Base-by-base conservation (phyloP, 2,113 vertebrate species). In the Microcebus griseorufus region DNA sequence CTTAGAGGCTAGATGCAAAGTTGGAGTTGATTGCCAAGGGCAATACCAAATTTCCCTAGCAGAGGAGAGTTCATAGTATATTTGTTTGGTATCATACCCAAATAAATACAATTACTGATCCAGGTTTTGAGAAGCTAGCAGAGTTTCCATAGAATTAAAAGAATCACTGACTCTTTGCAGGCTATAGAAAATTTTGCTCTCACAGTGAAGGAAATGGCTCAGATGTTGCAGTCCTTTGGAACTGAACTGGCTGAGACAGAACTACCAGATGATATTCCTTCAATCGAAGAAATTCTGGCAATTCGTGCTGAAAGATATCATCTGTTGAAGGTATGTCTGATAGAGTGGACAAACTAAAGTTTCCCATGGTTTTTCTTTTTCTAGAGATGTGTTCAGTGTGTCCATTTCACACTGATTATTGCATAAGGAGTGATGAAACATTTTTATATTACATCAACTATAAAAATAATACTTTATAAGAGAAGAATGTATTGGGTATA, bases 151-250 rank as follows among this genome's bases (percentile, higher is more conserved):
- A 60, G 1, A 22, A 45, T 76, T 96, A 88, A 98, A 9, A 69
- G 55, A 37, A 0, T 55, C 58, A 0, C 34, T 5, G 2, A 96
- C 87, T 98, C 91, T 92, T 98, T 76, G 11, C 98, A 99, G 99
- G 99, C 99, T 0, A 99, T 99, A n/a, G 99, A 99, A 98, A 99
- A 99, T 82, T 99, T 99, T 98, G 99, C 99, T 0, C 98, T 99
- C 27, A 99, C 99, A 0, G 99, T 99, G 95, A 99, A 99, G 98
- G 99, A 99, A 79, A 99, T 99, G 18, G 99, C 99, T 18, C 99
- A 99, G 98, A 99, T 99, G 99, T 95, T 99, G 55, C 99, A 99
- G 72, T 98, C 99, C 51, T 99, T 99, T 87, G 99, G 99, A 45
- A 99, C 99, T 0, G 99, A 99, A 97, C 97, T 99, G 98, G 99